phyloP scores from a whole-genome alignment of 2,797 vertebrate species.

The Chiroxiphia lanceolata region DNA sequence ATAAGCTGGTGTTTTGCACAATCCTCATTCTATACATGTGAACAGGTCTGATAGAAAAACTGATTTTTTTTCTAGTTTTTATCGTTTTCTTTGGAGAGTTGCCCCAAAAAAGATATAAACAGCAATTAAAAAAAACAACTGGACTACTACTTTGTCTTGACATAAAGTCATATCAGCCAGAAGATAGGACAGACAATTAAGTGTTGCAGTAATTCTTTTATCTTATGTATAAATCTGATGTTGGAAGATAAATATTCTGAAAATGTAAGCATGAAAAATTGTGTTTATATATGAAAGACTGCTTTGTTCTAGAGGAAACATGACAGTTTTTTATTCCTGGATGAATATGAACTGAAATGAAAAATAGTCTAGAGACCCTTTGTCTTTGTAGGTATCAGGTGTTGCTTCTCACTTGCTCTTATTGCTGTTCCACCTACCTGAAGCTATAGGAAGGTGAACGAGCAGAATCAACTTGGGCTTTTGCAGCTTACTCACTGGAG shows the following conservation, averaged over 20 bases:
- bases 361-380: background rate
- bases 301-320: background rate
- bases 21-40: background rate
- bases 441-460: conserved; percentile 14
- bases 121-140: background rate
- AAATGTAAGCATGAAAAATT: background rate
- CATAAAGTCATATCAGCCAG: background rate
- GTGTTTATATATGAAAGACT: background rate
- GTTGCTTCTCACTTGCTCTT: background rate
- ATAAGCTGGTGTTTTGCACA: background rate
- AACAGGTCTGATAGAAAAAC: background rate
- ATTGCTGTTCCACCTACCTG: background rate
- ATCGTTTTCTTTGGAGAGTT: background rate
- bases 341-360: background rate
- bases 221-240: background rate
- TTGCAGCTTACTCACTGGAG: background rate
- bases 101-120: background rate
- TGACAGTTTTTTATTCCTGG: background rate
- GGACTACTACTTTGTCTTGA: background rate
- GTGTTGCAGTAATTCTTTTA: background rate
- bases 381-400: background rate
- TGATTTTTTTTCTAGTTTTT: background rate
- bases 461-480: background rate
- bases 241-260: background rate
- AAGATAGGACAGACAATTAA: background rate